These are phyloP conservation scores for Drosophila ochracea DNA, from an alignment of 2,888 invertebrate genomes.

Conservation along the genomic window DNA sequence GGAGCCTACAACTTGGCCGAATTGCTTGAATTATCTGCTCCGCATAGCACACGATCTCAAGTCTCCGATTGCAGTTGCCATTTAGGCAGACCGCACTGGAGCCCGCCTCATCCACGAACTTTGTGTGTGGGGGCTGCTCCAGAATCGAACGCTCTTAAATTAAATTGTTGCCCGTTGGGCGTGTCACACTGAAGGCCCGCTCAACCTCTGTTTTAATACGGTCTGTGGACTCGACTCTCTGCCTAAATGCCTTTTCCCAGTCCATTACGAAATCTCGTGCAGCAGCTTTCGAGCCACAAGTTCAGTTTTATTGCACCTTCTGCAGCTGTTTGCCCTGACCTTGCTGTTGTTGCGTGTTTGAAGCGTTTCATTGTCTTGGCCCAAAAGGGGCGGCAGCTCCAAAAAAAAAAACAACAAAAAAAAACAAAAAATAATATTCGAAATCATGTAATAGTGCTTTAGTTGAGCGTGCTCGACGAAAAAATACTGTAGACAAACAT, in stretches of 20 bases:
- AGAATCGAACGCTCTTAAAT: conserved; percentile 59
- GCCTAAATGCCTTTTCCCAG: conserved; percentile 32
- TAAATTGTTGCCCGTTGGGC: conserved; percentile 63
- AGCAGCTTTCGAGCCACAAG: conserved; percentile 7
- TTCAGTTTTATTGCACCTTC: conserved; percentile 15
- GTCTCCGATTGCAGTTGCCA: conserved; percentile 44
- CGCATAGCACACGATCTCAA: conserved; percentile 66
- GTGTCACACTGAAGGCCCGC: conserved; percentile 38
- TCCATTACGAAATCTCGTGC: conserved; percentile 69
- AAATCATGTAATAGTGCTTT: background rate
- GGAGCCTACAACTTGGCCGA: conserved; percentile 24
- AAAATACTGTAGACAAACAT: background rate
- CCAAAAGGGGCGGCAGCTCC: conserved; percentile 38
- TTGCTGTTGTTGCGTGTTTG: conserved; percentile 69
- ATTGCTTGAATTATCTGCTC: conserved; percentile 55
- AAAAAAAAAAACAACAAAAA: conserved; percentile 9
- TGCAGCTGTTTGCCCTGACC: conserved; percentile 64
- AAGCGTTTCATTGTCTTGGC: conserved; percentile 31
- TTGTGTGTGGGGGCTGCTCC: conserved; percentile 33
- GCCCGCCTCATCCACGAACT: conserved; percentile 27
- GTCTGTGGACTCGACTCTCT: background rate
- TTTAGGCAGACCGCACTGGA: conserved; percentile 48
- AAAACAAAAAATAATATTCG: background rate
- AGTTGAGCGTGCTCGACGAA: background rate
- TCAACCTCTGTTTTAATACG: background rate